phyloP scores from a whole-genome alignment of 2,888 invertebrate species.

The Mimas tiliae region DNA sequence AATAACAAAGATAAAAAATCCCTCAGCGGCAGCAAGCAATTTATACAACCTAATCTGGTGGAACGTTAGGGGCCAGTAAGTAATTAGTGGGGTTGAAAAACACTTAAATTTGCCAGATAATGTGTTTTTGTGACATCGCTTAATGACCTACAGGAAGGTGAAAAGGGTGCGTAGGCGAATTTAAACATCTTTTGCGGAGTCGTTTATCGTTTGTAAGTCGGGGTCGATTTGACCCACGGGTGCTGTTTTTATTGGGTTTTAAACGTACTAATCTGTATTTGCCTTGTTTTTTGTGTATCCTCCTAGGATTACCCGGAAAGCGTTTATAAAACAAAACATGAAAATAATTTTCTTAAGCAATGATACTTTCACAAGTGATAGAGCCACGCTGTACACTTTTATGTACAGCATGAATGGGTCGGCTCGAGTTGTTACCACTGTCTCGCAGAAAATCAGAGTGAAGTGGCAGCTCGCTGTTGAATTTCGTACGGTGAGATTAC shows the following conservation, averaged over 20 bases:
- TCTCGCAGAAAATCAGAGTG: too few species aligned
- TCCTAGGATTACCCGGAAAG: too few species aligned
- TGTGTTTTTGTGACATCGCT: conserved; percentile 63
- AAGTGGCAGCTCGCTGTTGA: too few species aligned
- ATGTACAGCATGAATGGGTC: too few species aligned
- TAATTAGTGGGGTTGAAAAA: conserved; percentile 71
- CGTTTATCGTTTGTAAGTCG: conserved; percentile 38
- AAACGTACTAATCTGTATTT: conserved; percentile 7
- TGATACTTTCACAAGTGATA: too few species aligned
- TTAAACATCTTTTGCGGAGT: conserved; percentile 54
- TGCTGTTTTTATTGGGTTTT: conserved; percentile 28
- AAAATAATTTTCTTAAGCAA: too few species aligned
- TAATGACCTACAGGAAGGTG: conserved; percentile 54
- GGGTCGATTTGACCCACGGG: conserved; percentile 37
- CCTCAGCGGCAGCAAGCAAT: conserved; percentile 33
- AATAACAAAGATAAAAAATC: conserved; percentile 25
- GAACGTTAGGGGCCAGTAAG: conserved; percentile 58
- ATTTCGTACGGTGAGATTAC: too few species aligned
- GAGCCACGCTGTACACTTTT: too few species aligned
- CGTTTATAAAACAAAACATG: too few species aligned
- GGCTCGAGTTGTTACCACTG: too few species aligned
- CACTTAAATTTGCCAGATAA: conserved; percentile 65
- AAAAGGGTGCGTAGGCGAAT: conserved; percentile 50
- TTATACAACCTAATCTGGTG: conserved; percentile 57
- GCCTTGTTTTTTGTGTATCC: conserved; percentile 2